phyloP scores from a whole-genome alignment of 2,888 invertebrate genomes.

The Phaedon cochleariae region DNA sequence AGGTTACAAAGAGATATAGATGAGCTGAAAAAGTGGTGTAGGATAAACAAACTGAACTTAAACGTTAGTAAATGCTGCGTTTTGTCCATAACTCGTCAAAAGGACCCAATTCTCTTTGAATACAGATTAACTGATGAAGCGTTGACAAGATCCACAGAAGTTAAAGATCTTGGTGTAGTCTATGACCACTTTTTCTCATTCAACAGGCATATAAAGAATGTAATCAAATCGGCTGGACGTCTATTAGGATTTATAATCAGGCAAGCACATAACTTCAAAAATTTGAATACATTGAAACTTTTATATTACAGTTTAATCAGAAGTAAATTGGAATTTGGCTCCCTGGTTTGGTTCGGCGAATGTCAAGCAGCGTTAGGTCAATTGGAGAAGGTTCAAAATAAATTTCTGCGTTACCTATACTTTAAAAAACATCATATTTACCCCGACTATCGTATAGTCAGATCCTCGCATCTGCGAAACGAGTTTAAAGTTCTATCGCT shows the following conservation, averaged over 20 bases:
- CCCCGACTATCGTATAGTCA: neutral
- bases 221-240: neutral
- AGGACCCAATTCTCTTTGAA: neutral
- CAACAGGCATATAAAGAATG: neutral
- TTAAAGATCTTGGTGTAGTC: neutral
- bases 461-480: neutral
- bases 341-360: neutral
- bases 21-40: neutral
- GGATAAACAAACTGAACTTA: neutral
- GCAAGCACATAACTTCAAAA: neutral
- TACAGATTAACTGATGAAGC: neutral
- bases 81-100: neutral
- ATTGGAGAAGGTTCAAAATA: neutral
- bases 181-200: neutral
- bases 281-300: neutral
- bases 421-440: neutral
- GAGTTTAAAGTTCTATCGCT: neutral
- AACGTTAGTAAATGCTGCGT: slow-evolving; percentile 1
- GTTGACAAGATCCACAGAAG: neutral
- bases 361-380: neutral
- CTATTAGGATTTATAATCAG: neutral
- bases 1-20: neutral
- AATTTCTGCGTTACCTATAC: neutral
- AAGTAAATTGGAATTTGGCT: neutral
- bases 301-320: neutral